Evolutionary conservation across 2,113 vertebrate genomes (phyloP).

Genomic region (Calidris pygmaea): DNA sequence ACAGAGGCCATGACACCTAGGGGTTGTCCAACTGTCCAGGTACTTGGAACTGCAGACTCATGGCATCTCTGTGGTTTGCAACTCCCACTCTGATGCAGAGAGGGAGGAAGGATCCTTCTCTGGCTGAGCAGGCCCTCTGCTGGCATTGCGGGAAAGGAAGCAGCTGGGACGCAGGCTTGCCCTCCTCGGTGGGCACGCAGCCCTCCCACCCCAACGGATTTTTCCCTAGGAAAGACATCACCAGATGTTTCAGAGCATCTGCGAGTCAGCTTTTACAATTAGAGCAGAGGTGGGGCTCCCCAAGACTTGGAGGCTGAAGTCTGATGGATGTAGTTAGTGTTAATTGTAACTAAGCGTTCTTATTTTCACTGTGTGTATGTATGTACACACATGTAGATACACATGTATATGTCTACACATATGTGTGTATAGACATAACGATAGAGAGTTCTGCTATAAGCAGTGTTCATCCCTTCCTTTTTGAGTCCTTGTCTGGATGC

Average conservation of each 20-base stretch:
- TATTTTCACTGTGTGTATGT: neutral
- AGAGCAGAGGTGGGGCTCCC: neutral
- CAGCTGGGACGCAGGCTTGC: fast-evolving
- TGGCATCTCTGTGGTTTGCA: neutral
- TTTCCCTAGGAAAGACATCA: neutral
- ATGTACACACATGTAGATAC: fast-evolving
- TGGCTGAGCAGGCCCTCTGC: neutral
- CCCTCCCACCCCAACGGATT: neutral
- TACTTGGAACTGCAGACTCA: neutral
- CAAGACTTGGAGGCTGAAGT: neutral
- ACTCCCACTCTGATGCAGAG: neutral
- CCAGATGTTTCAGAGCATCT: neutral
- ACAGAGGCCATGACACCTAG: neutral
- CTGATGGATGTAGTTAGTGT: neutral
- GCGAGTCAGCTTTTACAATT: neutral
- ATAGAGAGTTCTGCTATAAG: neutral
- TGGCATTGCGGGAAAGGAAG: neutral
- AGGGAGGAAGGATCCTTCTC: neutral
- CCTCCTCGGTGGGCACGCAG: neutral
- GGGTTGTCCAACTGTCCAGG: neutral
- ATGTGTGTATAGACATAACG: neutral
- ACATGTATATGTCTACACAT: neutral
- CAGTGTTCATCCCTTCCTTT: neutral
- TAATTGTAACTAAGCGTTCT: neutral
- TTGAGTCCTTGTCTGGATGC: neutral